A percentile compares a stretch with the other conserved stretches of the same genome.
Evolutionary conservation across 1,140 invertebrate genomes (phyloP).

Genomic region (Parasteatoda tepidariorum): DNA sequence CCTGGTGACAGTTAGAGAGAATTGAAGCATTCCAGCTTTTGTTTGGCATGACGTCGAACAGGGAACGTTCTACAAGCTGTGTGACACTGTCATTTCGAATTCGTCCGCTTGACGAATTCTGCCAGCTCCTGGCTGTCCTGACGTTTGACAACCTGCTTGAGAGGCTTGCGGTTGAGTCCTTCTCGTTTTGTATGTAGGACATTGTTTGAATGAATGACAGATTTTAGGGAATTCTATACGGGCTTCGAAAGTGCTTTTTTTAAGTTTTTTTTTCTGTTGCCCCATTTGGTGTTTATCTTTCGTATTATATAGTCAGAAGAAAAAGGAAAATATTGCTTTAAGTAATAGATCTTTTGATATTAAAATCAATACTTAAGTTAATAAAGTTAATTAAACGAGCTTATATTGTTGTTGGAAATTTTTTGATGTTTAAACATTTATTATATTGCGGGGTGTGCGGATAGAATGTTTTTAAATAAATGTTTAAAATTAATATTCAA

Average conservation of each 20-base stretch:
- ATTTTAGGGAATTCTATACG: not conserved
- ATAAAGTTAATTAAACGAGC: no score
- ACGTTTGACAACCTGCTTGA: not conserved
- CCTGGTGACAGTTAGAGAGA: conserved; percentile 42
- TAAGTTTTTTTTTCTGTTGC: not conserved
- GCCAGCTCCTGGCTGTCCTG: conserved; percentile 28
- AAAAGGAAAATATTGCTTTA: no score
- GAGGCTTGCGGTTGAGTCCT: not conserved
- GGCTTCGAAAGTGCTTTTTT: not conserved
- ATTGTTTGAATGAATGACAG: conserved; percentile 34
- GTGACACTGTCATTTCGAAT: conserved; percentile 43
- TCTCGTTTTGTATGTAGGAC: not conserved
- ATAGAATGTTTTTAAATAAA: no score
- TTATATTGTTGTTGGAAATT: no score
- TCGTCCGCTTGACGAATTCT: conserved; percentile 52
- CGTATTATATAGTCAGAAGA: not conserved
- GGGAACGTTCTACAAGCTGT: conserved; percentile 12
- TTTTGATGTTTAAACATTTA: no score
- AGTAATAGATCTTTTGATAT: no score
- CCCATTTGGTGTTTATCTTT: not conserved
- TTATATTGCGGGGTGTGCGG: no score
- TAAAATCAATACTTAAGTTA: no score
- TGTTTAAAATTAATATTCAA: no score
- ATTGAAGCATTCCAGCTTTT: conserved; percentile 31
- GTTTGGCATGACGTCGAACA: conserved; percentile 1